Percentiles rank a stretch among this genome's conserved stretches.
Evolutionary conservation across 2,113 vertebrate species (phyloP).

Genomic region (Macroglossus sobrinus): DNA sequence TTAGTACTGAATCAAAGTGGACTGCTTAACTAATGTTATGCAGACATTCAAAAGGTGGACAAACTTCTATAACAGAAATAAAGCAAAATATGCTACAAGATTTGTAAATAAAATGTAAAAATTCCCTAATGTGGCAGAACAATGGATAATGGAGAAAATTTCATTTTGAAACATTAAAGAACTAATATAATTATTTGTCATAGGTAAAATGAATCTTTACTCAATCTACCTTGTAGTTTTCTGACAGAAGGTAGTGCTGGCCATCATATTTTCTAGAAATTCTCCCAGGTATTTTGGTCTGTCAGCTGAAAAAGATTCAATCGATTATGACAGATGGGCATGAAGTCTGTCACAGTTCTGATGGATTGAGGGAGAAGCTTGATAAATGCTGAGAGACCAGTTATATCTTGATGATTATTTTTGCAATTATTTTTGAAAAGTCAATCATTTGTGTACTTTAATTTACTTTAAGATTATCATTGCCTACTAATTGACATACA

Average conservation of each 20-base stretch:
- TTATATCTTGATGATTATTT: conserved; percentile 48
- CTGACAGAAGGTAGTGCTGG: conserved; percentile 15
- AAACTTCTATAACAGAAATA: background rate
- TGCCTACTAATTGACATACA: background rate
- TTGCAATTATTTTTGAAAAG: background rate
- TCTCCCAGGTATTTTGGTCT: conserved; percentile 42
- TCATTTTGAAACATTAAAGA: background rate
- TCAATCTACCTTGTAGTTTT: conserved; percentile 41
- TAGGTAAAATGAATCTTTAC: background rate
- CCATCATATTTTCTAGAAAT: conserved; percentile 35
- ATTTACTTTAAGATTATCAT: conserved; percentile 28
- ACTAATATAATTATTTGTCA: background rate
- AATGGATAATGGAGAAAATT: conserved; percentile 5
- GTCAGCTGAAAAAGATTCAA: conserved; percentile 47
- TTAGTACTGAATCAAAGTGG: background rate
- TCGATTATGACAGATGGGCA: conserved; percentile 56
- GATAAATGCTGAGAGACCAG: conserved; percentile 32
- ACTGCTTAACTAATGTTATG: background rate
- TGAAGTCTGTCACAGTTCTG: conserved; percentile 48
- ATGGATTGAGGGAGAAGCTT: background rate
- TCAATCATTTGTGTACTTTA: conserved; percentile 31
- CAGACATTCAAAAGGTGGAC: background rate
- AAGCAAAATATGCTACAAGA: background rate
- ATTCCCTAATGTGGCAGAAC: background rate
- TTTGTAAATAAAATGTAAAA: conserved; percentile 29